Base-by-base conservation (phyloP, 2,113 vertebrate genomes). In the Prochilodus magdalenae region DNA sequence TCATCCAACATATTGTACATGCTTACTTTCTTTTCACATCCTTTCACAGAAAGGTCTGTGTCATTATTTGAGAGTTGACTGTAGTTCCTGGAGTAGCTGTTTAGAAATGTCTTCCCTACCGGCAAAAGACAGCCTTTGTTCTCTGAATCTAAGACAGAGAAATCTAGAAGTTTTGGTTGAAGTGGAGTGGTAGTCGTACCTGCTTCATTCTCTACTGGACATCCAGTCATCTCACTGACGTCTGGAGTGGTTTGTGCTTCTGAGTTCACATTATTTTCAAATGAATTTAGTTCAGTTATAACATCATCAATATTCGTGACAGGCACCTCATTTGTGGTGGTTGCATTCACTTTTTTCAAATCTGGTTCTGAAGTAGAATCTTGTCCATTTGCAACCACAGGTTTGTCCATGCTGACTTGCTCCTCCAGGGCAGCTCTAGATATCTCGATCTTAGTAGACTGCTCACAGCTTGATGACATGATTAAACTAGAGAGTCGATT, bases 1-100 rank as follows among this genome's bases (percentile, higher is more conserved):
- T 96, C 96, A 18, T 95, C 94, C 0, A 87, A 93, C 66, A 92
- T 86, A 0, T 90, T 92, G 29, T 96, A 96, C 96, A 96, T 91
- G 92, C 16, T 93, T 90, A 81, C 74, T 18, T 84, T 90, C 14
- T 91, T 86, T 0, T 29, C 75, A 83, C 83, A 75, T 24, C 82
- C 82, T 14, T 47, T 75, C 59, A 82, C 90, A 0, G 86, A 84
- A 47, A 85, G 36, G 26, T 85, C 86, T 20, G 80, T 24, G 11
- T 86, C 89, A 14, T 94, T 94, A 81, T 94, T 91, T 0, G 86
- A 90, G 22, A 94, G 85, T 70, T 72, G 92, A 88, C 93, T 95
- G 20, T 95, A 91, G 86, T 95, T 96, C 80, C 95, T 91, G 16
- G 95, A 96, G 83, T 97, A 97, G 89, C 89, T 96, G 88, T 91